These are phyloP conservation scores for Acleris laterana DNA, from an alignment of 2,888 invertebrate genomes.

Conservation along the genomic window DNA sequence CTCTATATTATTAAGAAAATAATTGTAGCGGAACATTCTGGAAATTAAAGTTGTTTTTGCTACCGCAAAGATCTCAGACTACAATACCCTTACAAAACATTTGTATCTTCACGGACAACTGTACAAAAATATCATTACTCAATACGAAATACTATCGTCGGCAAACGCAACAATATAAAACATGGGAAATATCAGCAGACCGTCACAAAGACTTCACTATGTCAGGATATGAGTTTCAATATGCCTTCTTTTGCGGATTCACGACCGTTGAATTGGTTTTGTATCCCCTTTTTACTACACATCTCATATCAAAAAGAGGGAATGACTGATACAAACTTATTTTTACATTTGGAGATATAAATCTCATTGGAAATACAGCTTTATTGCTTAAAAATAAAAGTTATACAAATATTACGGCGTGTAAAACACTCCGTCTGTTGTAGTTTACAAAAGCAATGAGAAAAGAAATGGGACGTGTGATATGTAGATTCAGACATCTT, in stretches of 20 bases:
- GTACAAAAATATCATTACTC: conserved; percentile 26
- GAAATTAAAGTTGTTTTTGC: not conserved
- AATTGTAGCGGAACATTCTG: no score
- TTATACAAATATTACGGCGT: no score
- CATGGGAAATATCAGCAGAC: conserved; percentile 28
- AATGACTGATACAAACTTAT: not conserved
- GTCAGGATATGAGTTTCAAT: conserved; percentile 34
- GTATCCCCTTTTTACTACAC: conserved; percentile 30
- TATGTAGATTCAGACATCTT: conserved; percentile 35
- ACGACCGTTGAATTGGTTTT: conserved; percentile 30
- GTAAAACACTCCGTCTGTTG: not conserved
- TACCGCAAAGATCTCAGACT: not conserved
- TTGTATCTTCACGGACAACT: conserved; percentile 6
- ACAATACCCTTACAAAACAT: conserved; percentile 13
- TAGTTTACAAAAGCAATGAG: conserved; percentile 27
- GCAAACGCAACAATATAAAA: conserved; percentile 26
- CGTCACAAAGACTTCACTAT: conserved; percentile 30
- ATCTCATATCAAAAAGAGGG: conserved; percentile 27
- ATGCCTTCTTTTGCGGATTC: conserved; percentile 28
- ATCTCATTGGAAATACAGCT: conserved; percentile 12
- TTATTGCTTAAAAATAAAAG: conserved; percentile 3
- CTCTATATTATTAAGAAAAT: no score
- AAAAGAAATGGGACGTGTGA: conserved; percentile 35
- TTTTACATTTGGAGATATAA: not conserved
- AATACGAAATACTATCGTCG: conserved; percentile 18